Percentiles rank a stretch among this genome's conserved stretches.
Evolutionary conservation across 2,888 invertebrate species (phyloP).

Genomic region (Trissolcus brochymenae): DNA sequence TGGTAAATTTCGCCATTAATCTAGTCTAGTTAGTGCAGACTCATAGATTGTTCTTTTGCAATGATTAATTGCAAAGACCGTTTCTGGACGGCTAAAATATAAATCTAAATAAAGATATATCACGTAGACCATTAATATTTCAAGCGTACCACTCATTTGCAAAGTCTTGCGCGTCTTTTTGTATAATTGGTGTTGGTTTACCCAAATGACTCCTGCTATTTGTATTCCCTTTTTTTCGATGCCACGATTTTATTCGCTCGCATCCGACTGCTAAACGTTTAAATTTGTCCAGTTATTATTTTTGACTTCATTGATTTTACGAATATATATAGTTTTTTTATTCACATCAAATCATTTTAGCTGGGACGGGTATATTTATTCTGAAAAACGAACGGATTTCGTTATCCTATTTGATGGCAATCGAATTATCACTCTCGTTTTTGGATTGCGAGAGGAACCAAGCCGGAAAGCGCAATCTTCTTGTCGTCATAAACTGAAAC

Average conservation of each 20-base stretch:
- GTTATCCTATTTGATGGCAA: conserved; percentile 64
- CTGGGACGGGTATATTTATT: conserved; percentile 3
- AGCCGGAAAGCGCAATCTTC: conserved; percentile 52
- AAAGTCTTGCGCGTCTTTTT: conserved; percentile 48
- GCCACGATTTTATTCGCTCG: conserved; percentile 25
- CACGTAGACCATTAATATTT: conserved; percentile 60
- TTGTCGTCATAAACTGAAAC: conserved; percentile 53
- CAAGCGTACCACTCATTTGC: conserved; percentile 50
- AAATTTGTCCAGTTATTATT: too few relatives aligned
- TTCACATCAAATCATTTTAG: too few relatives aligned
- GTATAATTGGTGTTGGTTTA: conserved; percentile 49
- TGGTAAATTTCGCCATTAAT: conserved; percentile 58
- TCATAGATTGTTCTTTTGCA: conserved; percentile 55
- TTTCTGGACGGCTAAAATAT: conserved; percentile 56
- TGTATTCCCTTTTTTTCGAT: conserved; percentile 35
- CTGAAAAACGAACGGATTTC: conserved; percentile 24
- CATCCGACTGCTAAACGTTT: too few relatives aligned
- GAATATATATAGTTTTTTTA: too few relatives aligned
- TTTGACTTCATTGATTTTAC: too few relatives aligned
- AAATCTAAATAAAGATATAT: conserved; percentile 65
- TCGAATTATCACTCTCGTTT: conserved; percentile 65
- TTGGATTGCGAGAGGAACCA: conserved; percentile 60
- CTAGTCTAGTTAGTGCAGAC: conserved; percentile 59
- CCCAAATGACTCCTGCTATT: conserved; percentile 52
- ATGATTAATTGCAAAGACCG: conserved; percentile 63